Base-by-base conservation (phyloP, 2,797 vertebrate species). In the Brotula barbata region DNA sequence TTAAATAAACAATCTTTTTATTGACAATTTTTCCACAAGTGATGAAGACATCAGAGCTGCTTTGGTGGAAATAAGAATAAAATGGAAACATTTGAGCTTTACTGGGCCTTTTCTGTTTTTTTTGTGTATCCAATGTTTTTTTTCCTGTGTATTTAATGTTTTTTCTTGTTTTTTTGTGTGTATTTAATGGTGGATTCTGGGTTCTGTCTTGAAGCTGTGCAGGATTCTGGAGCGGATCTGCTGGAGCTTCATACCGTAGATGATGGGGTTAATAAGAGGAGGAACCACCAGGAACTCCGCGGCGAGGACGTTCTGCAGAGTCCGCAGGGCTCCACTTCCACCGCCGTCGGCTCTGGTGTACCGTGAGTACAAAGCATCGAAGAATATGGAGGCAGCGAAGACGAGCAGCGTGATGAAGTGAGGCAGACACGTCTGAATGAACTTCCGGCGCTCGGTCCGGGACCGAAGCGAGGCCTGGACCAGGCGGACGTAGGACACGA, bases 341-440 rank as follows among this genome's bases (percentile, higher is more conserved):
- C 65, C 58, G 0, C 88, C 68, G 20, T 69, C 37, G 5, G 15
- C 2, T 2, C 65, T 60, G 0, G 87, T 65, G 17, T 71, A 90
- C 3, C 89, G 83, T 0, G 82, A 70, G 46, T 62, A 85, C 74
- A 90, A 39, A 19, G 13, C 0, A 16, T 91, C 87, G 7, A 90
- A 88, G 5, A 83, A 0, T 16, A 82, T 5, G 0, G 84, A 74
- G 1, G 49, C 0, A 5, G 36, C 58, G 54, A 88, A 89, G 22
- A 80, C 49, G 0, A 82, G 52, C 22, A 91, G 67, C 0, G 85
- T 66, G 12, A 80, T 7, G 1, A 91, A 70, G 77, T 91, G 90
- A 0, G 89, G 90, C 40, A 88, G 1, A 16, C 89, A 90, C 0
- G 87, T 91, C 75, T 91, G 88, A 8, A 83, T 6, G 17, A 89